Percentiles rank a stretch among this genome's conserved stretches.
phyloP scores from a whole-genome alignment of 2,797 vertebrate genomes.

The Parauchenoglanis punctatus region DNA sequence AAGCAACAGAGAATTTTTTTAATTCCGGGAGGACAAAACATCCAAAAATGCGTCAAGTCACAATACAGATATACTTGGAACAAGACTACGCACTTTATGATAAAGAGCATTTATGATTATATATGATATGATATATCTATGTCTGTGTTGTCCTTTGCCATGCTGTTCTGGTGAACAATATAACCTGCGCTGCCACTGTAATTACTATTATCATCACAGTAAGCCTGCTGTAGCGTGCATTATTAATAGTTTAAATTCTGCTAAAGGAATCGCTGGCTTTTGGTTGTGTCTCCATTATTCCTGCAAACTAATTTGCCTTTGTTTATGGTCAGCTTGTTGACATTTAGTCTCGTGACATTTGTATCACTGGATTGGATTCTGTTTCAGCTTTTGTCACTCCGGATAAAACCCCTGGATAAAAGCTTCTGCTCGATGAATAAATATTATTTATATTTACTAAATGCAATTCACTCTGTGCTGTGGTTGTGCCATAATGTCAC shows the following conservation, averaged over 20 bases:
- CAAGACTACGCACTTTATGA: not conserved
- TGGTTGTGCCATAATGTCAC: constrained; percentile 14
- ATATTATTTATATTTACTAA: not conserved
- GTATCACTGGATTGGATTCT: not conserved
- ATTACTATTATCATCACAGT: not conserved
- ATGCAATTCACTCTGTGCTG: not conserved
- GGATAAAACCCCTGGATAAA: constrained; percentile 3
- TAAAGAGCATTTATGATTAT: not conserved
- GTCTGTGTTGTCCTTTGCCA: not conserved
- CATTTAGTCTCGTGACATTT: not conserved
- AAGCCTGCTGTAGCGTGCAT: not conserved
- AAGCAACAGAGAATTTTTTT: not conserved
- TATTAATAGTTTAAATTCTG: not conserved
- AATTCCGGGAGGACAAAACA: not conserved
- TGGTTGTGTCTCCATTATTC: not conserved
- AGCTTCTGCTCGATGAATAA: constrained; percentile 12
- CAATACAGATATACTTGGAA: not conserved
- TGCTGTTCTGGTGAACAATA: not conserved
- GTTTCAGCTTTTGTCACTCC: not conserved
- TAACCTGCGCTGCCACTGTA: not conserved
- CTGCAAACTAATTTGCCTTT: not conserved
- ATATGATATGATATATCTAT: not conserved
- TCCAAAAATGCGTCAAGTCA: not conserved
- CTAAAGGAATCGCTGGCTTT: not conserved
- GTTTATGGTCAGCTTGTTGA: not conserved